phyloP scores from a whole-genome alignment of 2,797 vertebrate genomes.

The Oreonectes daqikongensis region DNA sequence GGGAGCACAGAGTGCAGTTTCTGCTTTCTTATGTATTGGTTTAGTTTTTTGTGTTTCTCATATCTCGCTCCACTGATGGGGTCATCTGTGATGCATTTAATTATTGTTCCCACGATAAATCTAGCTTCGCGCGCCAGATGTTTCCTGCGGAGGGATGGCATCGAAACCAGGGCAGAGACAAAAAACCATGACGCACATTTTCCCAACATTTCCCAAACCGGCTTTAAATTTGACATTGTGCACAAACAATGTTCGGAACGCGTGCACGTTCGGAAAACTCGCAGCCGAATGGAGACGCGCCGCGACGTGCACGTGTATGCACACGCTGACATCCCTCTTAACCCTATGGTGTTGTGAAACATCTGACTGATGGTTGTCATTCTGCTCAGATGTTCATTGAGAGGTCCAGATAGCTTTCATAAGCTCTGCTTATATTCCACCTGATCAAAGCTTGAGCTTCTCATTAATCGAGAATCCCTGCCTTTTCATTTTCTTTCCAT shows the following conservation, averaged over 20 bases:
- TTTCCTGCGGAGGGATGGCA: conserved; percentile 70
- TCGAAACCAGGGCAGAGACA: conserved; percentile 60
- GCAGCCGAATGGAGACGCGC: background rate
- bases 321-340: background rate
- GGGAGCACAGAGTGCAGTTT: conserved; percentile 35
- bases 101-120: conserved; percentile 67
- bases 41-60: conserved; percentile 22
- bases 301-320: background rate
- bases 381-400: conserved; percentile 9
- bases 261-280: conserved; percentile 6
- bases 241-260: conserved; percentile 42
- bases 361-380: conserved; percentile 17
- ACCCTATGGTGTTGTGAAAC: background rate
- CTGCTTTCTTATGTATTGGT: conserved; percentile 29
- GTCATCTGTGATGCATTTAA: conserved; percentile 55
- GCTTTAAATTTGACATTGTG: conserved; percentile 36
- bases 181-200: conserved; percentile 50
- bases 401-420: conserved; percentile 16
- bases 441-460: conserved; percentile 31
- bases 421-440: background rate
- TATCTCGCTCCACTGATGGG: conserved; percentile 44
- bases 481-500: conserved; percentile 13
- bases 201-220: conserved; percentile 41
- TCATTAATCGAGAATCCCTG: conserved; percentile 13
- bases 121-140: conserved; percentile 74